Conservation (phyloP, 2,888 invertebrate genomes). For the Heliconius sara region DNA sequence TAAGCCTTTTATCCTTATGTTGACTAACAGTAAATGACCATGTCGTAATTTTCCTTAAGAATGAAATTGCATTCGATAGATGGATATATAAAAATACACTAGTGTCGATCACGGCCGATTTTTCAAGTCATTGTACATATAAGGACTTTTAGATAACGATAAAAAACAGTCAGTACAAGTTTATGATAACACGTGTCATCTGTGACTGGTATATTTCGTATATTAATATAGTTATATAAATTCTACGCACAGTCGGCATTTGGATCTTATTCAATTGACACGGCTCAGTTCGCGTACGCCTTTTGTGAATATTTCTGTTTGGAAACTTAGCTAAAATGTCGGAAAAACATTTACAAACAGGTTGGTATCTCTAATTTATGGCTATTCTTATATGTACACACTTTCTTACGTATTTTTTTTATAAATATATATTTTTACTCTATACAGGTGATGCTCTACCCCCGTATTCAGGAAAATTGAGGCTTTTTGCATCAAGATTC, state of each 20-base stretch:
- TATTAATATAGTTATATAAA: conserved; percentile 1
- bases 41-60: conserved; percentile 3
- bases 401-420: not conserved
- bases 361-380: not conserved
- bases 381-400: not conserved
- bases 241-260: not conserved
- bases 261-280: not conserved
- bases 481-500: conserved; percentile 5
- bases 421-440: not conserved
- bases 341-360: conserved; percentile 32
- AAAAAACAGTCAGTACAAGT: conserved; percentile 3
- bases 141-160: conserved; percentile 5
- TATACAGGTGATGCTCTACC: conserved; percentile 3
- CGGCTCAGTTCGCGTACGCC: not conserved
- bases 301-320: not conserved
- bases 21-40: not conserved
- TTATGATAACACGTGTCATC: conserved; percentile 16
- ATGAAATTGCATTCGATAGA: not conserved
- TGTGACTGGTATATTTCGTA: conserved; percentile 4
- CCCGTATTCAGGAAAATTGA: conserved; percentile 13
- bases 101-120: conserved; percentile 1
- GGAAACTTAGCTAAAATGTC: conserved; percentile 11
- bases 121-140: conserved; percentile 14
- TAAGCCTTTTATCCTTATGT: not conserved
- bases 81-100: not conserved